Percentiles rank a stretch among this genome's conserved stretches.
Conservation (phyloP, 2,113 vertebrate genomes). For the Ammodytes dubius region DNA sequence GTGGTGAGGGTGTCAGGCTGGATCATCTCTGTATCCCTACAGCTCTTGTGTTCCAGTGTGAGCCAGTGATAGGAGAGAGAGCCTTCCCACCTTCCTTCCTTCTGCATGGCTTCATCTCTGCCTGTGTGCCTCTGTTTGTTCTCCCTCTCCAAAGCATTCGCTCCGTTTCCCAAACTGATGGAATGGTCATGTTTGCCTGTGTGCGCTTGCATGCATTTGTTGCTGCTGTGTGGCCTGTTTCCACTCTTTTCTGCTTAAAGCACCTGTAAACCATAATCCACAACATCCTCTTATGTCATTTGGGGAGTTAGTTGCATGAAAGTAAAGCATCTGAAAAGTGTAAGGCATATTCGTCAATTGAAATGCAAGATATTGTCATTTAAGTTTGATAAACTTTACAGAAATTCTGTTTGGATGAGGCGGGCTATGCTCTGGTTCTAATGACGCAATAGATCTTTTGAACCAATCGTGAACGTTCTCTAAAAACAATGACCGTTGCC, state of each 20-base stretch:
- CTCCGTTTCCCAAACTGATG: slow-evolving; percentile 23
- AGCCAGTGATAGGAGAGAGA: slow-evolving; percentile 16
- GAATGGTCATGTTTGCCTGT: neutral
- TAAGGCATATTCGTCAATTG: no score
- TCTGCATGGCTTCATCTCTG: slow-evolving; percentile 60
- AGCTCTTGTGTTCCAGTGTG: slow-evolving; percentile 5
- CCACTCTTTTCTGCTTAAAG: neutral
- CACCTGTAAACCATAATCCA: no score
- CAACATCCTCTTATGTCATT: no score
- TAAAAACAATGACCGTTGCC: no score
- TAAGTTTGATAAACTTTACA: no score
- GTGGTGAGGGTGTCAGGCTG: slow-evolving; percentile 53
- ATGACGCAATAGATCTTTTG: no score
- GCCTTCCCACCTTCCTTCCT: slow-evolving; percentile 26
- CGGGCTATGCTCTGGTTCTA: no score
- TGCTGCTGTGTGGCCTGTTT: neutral
- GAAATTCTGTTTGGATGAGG: no score
- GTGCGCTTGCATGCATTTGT: neutral
- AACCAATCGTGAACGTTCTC: no score
- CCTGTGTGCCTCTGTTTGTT: slow-evolving; percentile 33
- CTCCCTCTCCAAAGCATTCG: neutral
- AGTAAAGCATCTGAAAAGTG: no score
- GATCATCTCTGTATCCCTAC: slow-evolving; percentile 39
- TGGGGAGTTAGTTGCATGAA: no score
- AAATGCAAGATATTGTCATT: no score